Base-by-base conservation (phyloP, 2,797 vertebrate species). In the Synanceia verrucosa region DNA sequence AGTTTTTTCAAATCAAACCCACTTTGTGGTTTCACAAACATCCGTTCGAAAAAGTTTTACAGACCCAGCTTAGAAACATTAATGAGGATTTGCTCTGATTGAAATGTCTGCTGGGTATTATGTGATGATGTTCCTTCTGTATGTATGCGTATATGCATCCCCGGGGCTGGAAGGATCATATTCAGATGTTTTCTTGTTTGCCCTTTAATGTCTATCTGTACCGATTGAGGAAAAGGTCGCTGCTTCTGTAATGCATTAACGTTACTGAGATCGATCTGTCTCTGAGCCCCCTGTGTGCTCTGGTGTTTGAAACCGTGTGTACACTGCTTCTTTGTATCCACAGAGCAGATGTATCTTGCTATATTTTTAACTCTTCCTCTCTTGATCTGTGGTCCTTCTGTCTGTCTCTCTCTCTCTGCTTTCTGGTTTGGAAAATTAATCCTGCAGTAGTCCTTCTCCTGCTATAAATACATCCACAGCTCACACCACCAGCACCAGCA, bases 161-260 rank as follows among this genome's bases (percentile, higher is more conserved):
- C 44, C 14, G 0, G 19, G 60, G 39, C 36, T 13, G 9, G 6
- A 3, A 26, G 39, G 21, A 29, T 65, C 75, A 50, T 85, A 78
- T 85, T 83, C 68, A 70, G 70, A 77, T 33, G 9, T 51, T 34
- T 11, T 78, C 41, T 51, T 2, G 36, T 73, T 76, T 41, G 76
- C 72, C 81, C 85, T 90, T 91, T 90, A 73, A 55, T 87, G 69
- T 80, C 73, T 90, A 72, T 89, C 76, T 61, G 62, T 67, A 47
- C 66, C 3, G 58, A 87, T 92, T 91, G 86, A 81, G 62, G 70
- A 74, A 93, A 94, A 94, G 92, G 92, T 94, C 91, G 88, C 34
- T 16, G 89, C 71, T 86, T 94, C 76, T 79, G 71, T 84, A 87
- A 90, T 86, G 78, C 47, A 47, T 78, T 76, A 81, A 83, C 31